Conservation (phyloP, 2,113 vertebrate genomes). For the Petaurus breviceps region DNA sequence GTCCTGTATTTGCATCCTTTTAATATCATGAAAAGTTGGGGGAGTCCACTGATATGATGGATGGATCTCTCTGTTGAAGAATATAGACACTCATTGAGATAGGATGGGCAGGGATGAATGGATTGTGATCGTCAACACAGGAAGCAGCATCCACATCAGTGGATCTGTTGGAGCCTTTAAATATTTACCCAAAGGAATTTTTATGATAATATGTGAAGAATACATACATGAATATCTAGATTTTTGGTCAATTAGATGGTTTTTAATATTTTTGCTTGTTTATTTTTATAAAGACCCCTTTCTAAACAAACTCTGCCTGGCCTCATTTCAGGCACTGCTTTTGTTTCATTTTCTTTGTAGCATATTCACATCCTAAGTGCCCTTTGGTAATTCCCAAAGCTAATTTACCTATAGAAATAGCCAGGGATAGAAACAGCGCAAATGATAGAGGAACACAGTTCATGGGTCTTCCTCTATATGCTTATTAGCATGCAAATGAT, state of each 20-base stretch:
- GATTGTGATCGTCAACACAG: neutral
- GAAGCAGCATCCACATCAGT: neutral
- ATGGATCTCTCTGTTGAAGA: neutral
- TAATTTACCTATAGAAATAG: conserved; percentile 5
- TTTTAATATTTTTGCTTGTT: neutral
- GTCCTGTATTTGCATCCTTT: neutral
- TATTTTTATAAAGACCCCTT: neutral
- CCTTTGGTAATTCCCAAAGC: neutral
- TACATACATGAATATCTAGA: neutral
- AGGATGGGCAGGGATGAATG: neutral
- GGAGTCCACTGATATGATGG: neutral
- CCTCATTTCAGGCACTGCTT: neutral
- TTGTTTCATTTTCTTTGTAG: neutral
- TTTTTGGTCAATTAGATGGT: neutral
- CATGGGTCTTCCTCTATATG: neutral
- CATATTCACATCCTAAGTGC: neutral
- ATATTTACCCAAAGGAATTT: neutral
- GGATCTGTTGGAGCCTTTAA: neutral
- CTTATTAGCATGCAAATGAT: neutral
- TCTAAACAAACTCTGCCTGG: neutral
- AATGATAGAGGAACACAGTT: neutral
- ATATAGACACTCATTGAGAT: neutral
- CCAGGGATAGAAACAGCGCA: neutral
- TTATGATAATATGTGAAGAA: neutral
- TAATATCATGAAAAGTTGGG: neutral